Conservation (phyloP, 2,113 vertebrate species). For the Oncorhynchus kisutch region DNA sequence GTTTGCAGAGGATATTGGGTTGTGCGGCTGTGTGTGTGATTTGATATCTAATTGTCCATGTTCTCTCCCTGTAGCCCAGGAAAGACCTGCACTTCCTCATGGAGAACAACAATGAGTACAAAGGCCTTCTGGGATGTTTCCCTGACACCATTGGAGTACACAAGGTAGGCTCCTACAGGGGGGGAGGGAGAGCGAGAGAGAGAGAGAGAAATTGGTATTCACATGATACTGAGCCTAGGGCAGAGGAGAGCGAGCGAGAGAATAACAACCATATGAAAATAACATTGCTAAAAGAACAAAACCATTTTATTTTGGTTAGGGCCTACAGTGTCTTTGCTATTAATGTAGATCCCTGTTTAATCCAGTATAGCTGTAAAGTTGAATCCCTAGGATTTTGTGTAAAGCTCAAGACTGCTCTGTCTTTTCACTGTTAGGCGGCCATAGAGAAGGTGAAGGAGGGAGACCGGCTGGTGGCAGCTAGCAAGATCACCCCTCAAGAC, state of each 20-base stretch:
- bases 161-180: conserved; percentile 77
- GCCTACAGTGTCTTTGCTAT: background rate
- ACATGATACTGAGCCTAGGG: no score
- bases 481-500: conserved; percentile 90
- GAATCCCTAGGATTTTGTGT: background rate
- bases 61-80: conserved; percentile 78
- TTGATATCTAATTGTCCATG: conserved; percentile 10
- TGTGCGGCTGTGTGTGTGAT: background rate
- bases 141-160: conserved; percentile 95
- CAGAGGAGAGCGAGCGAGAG: no score
- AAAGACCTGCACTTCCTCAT: conserved; percentile 97
- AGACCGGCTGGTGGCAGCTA: conserved; percentile 90
- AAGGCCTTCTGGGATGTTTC: conserved; percentile 96
- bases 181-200: no score
- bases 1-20: background rate
- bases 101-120: conserved; percentile 98
- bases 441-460: conserved; percentile 97
- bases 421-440: conserved; percentile 76
- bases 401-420: background rate
- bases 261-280: no score
- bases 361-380: background rate
- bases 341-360: background rate
- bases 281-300: background rate
- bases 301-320: background rate
- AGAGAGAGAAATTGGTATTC: no score